Conservation (phyloP, 2,113 vertebrate genomes). For the Clarias macrocephalus region DNA sequence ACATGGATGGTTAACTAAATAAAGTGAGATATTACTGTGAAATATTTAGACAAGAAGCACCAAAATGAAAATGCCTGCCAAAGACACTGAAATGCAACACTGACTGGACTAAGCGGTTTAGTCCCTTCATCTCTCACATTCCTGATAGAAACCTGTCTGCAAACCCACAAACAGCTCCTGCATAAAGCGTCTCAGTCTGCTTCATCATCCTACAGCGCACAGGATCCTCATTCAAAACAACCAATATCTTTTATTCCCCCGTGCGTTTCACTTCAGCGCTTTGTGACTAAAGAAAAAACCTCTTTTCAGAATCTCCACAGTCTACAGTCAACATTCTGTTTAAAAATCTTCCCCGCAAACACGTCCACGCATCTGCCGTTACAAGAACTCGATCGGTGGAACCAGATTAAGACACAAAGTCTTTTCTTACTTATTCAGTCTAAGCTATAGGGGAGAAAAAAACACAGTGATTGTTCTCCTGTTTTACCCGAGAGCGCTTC, state of each 20-base stretch:
- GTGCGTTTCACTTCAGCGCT: neutral
- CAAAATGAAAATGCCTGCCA: neutral
- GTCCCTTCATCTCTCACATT: too few species aligned
- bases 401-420: neutral
- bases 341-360: neutral
- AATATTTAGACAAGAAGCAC: neutral
- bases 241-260: neutral
- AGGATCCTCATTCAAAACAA: neutral
- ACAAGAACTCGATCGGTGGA: neutral
- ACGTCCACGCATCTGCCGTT: neutral
- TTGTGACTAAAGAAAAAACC: neutral
- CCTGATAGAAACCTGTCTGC: too few species aligned
- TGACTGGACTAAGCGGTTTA: neutral
- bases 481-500: too few species aligned
- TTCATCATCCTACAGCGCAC: neutral
- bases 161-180: neutral
- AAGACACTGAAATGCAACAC: neutral
- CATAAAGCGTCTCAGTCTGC: neutral
- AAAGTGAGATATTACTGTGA: neutral
- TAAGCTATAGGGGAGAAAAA: neutral
- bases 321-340: neutral
- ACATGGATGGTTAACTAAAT: neutral
- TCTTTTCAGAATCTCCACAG: neutral
- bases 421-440: neutral
- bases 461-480: neutral